Evolutionary conservation across 2,113 vertebrate genomes (phyloP), one percentile per base, ranked within the genome.

Genomic region (Oncorhynchus keta): DNA sequence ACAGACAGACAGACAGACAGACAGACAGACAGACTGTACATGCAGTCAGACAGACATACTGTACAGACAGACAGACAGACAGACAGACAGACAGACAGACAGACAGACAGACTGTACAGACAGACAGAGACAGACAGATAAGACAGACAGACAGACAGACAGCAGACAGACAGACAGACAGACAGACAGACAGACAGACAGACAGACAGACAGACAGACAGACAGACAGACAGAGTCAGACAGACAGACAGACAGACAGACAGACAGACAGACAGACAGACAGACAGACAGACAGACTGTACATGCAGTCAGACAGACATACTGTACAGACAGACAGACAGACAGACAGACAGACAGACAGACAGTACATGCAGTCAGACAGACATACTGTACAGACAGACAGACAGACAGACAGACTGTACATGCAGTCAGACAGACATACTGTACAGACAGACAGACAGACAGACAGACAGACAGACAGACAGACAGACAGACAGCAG

Each of bases 221-320:
- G 83, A 45, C 88, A 83, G 85, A 88, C 87, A 85, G 26, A 35
- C 32, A 35, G 5, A 35, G n/a, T n/a, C 32, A 35, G 32, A 35
- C 32, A 35, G 32, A 35, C 32, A 35, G 83, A 86, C 35, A 39
- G 88, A 6, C 32, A 7, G 5, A 35, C 32, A 35, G 32, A 35
- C 32, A 35, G 5, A 35, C 32, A 35, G 32, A 35, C 32, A 35
- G 32, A 7, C 32, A 35, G 32, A 6, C 32, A 35, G 32, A 5
- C 32, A 32, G 83, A 45, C 88, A 83, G 85, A 88, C 87, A 85
- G 26, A 35, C 32, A 35, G 5, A 35, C 24, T 26, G 24, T 26
- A 26, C 24, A 26, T 26, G 24, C 24, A 26, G 24, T 26, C 32
- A 35, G 32, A 35, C 32, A 35, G 32, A 35, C 32, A 35, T 1